phyloP scores from a whole-genome alignment of 2,797 vertebrate species.

The Ambastaia sidthimunki region DNA sequence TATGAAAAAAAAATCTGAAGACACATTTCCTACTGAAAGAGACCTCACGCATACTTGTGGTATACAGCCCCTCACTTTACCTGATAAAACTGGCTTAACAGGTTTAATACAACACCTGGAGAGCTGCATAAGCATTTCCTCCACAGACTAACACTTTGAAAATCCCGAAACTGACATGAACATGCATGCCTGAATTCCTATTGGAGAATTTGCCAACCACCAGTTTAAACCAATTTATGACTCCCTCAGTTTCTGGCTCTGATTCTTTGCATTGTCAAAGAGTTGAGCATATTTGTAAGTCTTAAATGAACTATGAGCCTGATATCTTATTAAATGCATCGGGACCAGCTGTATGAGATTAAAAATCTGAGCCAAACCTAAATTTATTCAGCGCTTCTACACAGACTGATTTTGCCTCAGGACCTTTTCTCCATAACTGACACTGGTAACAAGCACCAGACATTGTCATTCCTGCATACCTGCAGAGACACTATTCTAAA shows the following conservation, averaged over 20 bases:
- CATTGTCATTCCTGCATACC: constrained; percentile 43
- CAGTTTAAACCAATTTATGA: constrained; percentile 45
- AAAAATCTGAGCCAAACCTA: constrained; percentile 35
- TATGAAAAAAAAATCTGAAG: not conserved
- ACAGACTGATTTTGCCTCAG: constrained; percentile 51
- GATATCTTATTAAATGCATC: constrained; percentile 40
- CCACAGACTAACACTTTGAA: constrained; percentile 39
- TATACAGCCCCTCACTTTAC: constrained; percentile 26
- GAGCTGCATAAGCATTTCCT: constrained; percentile 45
- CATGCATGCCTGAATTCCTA: constrained; percentile 53
- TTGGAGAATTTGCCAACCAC: constrained; percentile 44
- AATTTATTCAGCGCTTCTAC: constrained; percentile 42
- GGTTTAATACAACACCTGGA: constrained; percentile 31
- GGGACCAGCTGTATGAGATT: constrained; percentile 30
- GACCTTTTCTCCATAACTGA: constrained; percentile 44
- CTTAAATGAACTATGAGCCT: constrained; percentile 9
- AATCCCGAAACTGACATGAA: constrained; percentile 57
- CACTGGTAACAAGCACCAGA: constrained; percentile 42
- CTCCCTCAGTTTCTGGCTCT: not conserved
- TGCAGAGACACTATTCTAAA: constrained; percentile 41
- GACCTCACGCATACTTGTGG: constrained; percentile 1
- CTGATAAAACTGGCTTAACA: constrained; percentile 52
- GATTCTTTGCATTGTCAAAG: constrained; percentile 32
- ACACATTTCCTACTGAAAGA: not conserved
- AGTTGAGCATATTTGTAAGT: constrained; percentile 30